phyloP scores from a whole-genome alignment of 2,113 vertebrate genomes.

The Silurus meridionalis region DNA sequence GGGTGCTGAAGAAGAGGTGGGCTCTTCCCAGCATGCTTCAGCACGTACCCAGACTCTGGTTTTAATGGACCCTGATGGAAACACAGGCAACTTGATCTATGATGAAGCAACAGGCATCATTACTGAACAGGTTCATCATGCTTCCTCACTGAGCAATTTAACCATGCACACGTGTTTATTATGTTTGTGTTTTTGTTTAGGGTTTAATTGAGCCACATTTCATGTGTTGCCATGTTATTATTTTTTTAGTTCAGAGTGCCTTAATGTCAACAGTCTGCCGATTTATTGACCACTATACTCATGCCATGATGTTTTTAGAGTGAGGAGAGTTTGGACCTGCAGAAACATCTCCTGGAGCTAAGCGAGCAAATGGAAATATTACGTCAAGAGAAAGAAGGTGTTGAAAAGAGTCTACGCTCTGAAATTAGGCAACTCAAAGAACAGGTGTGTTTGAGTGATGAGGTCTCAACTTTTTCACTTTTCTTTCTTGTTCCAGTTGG shows the following conservation, averaged over 20 bases:
- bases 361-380: slow-evolving; percentile 53
- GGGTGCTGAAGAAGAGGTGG: slow-evolving; percentile 56
- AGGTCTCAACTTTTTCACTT: background rate
- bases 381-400: slow-evolving; percentile 52
- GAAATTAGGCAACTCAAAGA: slow-evolving; percentile 58
- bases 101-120: slow-evolving; percentile 49
- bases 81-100: slow-evolving; percentile 50
- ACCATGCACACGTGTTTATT: background rate
- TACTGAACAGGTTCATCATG: slow-evolving; percentile 52
- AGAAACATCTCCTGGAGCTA: slow-evolving; percentile 59
- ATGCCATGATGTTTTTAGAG: slow-evolving; percentile 47
- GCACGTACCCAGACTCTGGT: slow-evolving; percentile 52
- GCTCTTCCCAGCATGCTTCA: slow-evolving; percentile 47
- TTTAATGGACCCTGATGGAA: slow-evolving; percentile 56
- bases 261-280: background rate
- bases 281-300: background rate
- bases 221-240: background rate
- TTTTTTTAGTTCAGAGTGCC: background rate
- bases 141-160: background rate
- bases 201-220: background rate
- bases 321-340: slow-evolving; percentile 46
- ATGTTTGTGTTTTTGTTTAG: background rate
- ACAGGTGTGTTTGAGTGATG: slow-evolving; percentile 46
- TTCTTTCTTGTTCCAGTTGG: background rate
- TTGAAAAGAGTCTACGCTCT: slow-evolving; percentile 53